Evolutionary conservation across 2,113 vertebrate species (phyloP), one percentile per base, ranked within the genome.

Genomic region (Festucalex cinctus): DNA sequence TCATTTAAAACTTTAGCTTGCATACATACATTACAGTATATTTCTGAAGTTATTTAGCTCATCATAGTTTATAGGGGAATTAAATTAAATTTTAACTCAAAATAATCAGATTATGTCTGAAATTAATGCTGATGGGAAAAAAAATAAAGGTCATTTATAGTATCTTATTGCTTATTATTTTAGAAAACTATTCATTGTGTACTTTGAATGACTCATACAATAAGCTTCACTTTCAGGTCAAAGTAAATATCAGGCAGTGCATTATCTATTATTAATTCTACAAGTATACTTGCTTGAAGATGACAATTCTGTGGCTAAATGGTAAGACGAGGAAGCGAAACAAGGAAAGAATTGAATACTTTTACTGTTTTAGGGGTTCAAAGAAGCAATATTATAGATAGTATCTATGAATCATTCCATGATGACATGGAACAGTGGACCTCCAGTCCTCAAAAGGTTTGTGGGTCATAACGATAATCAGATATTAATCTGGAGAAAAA

Each of bases 1-100:
- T 75, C 64, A 43, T 6, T 17, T 60, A 68, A 69, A 65, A 32
- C 37, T 57, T 22, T 73, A 58, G 17, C 5, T 54, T 73, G 16
- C 5, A 28, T 4, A 58, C 48, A 39, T 54, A 70, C 12, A 35
- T 58, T 44, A 53, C 43, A 20, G 5, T 44, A 44, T 41, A n/a
- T n/a, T n/a, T n/a, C n/a, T n/a, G n/a, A n/a, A n/a, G 9, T 41
- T 10, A 20, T 17, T 6, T 6, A 46, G 5, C 17, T 46, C 44
- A 46, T 46, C 44, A 7, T 5, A 17, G 1, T 51, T 5, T 7
- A 41, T 14, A 19, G 17, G 17, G 6, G 5, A 46, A 44, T 44
- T 46, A 6, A 17, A 6, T 46, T 17, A 19, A 6, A 5, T 46
- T 19, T 46, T 19, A 46, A 46, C 17, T 7, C 6, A 5, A 46